These are phyloP conservation scores for Dasyornis broadbenti DNA, from an alignment of 2,113 vertebrate genomes.

Conservation along the genomic window DNA sequence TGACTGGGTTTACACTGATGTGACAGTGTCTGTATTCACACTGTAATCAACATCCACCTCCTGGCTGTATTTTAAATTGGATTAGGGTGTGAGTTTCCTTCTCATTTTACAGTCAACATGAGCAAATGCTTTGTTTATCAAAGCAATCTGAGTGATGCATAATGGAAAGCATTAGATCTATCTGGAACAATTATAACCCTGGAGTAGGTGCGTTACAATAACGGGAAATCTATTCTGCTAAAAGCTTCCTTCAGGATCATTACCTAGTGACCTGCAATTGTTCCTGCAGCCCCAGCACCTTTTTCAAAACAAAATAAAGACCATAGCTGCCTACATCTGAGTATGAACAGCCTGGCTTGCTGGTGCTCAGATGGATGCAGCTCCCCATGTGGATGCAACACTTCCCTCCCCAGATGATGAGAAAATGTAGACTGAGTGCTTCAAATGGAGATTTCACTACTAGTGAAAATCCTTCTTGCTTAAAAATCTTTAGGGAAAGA, in stretches of 20 bases:
- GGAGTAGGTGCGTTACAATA: neutral
- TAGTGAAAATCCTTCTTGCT: neutral
- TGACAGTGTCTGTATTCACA: neutral
- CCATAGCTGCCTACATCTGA: neutral
- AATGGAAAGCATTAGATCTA: conserved; percentile 8
- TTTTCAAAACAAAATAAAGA: neutral
- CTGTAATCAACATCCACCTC: conserved; percentile 23
- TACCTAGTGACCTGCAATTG: neutral
- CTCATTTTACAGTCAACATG: conserved; percentile 21
- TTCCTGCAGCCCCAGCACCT: neutral
- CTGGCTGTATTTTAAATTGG: conserved; percentile 14
- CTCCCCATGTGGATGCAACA: rapidly evolving
- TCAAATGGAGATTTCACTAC: rapidly evolving
- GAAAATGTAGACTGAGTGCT: neutral
- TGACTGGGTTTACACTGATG: neutral
- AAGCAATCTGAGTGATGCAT: neutral
- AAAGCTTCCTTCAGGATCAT: conserved; percentile 23
- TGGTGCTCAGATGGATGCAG: neutral
- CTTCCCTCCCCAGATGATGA: neutral
- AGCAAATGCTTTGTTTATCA: conserved; percentile 27
- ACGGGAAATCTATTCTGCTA: conserved; percentile 15
- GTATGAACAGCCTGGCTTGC: rapidly evolving
- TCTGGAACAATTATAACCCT: neutral
- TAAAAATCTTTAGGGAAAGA: neutral
- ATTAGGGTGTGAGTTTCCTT: conserved; percentile 39